phyloP scores from a whole-genome alignment of 2,113 vertebrate species.

The Panthera uncia region DNA sequence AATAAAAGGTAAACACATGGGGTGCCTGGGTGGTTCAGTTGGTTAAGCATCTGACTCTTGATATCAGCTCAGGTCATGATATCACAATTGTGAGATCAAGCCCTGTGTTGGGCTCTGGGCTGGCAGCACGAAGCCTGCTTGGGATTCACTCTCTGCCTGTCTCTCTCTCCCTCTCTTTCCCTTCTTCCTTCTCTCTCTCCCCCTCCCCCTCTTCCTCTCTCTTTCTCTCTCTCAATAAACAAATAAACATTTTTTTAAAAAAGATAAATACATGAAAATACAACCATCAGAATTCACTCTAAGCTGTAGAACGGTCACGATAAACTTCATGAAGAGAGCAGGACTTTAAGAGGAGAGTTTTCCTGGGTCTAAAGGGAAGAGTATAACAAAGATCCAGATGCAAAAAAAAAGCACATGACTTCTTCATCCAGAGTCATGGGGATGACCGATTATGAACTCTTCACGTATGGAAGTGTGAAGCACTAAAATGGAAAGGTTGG shows the following conservation, averaged over 20 bases:
- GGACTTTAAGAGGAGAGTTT: not conserved
- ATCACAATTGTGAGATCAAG: too few relatives aligned
- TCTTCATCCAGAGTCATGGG: not conserved
- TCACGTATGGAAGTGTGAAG: not conserved
- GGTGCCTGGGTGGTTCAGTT: too few relatives aligned
- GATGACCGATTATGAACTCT: not conserved
- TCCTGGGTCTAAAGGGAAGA: not conserved
- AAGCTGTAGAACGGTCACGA: not conserved
- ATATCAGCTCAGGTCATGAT: too few relatives aligned
- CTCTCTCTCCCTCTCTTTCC: too few relatives aligned
- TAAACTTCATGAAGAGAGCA: not conserved
- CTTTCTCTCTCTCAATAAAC: too few relatives aligned
- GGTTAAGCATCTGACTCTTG: too few relatives aligned
- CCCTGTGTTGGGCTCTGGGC: too few relatives aligned
- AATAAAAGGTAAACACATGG: not conserved
- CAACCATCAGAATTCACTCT: not conserved
- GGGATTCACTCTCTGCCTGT: too few relatives aligned
- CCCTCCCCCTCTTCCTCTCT: too few relatives aligned
- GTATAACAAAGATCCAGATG: not conserved
- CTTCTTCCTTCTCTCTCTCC: too few relatives aligned
- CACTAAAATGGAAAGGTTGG: not conserved
- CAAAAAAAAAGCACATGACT: not conserved
- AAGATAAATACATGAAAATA: not conserved
- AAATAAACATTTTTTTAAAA: too few relatives aligned
- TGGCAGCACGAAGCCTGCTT: too few relatives aligned